A percentile compares a stretch with the other conserved stretches of the same genome.
Conservation (phyloP, 2,113 vertebrate species). For the Raphicerus campestris region DNA sequence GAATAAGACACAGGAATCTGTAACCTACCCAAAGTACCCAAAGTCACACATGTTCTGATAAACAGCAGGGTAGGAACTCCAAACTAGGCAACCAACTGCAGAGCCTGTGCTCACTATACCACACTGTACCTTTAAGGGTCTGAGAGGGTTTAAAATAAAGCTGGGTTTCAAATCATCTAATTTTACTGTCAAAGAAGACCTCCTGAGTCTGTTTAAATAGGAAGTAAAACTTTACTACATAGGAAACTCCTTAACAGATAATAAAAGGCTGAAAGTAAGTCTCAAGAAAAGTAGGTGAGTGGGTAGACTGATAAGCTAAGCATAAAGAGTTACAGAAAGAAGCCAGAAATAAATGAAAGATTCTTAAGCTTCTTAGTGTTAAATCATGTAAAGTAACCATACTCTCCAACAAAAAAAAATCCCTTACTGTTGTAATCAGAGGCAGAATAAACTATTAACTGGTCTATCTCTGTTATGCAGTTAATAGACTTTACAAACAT, state of each 20-base stretch:
- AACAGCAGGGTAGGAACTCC: background rate
- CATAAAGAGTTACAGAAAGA: background rate
- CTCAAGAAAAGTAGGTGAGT: background rate
- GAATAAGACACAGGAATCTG: background rate
- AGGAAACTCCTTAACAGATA: background rate
- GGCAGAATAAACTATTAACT: background rate
- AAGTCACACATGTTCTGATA: background rate
- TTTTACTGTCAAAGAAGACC: background rate
- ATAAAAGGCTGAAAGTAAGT: background rate
- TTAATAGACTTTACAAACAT: slow-evolving; percentile 1
- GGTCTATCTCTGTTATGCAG: background rate
- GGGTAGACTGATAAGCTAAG: background rate
- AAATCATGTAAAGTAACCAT: background rate
- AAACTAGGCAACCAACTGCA: background rate
- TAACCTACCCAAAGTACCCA: background rate
- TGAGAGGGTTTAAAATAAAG: background rate
- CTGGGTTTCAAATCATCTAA: background rate
- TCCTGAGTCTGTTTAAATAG: background rate
- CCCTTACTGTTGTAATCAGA: background rate
- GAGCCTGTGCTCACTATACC: background rate
- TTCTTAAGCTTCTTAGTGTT: background rate
- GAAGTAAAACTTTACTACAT: background rate
- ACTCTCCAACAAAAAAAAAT: background rate
- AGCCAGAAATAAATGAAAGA: background rate
- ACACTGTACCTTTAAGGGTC: background rate